Conservation (phyloP, 2,888 invertebrate species). For the Andrena chrysosceles region DNA sequence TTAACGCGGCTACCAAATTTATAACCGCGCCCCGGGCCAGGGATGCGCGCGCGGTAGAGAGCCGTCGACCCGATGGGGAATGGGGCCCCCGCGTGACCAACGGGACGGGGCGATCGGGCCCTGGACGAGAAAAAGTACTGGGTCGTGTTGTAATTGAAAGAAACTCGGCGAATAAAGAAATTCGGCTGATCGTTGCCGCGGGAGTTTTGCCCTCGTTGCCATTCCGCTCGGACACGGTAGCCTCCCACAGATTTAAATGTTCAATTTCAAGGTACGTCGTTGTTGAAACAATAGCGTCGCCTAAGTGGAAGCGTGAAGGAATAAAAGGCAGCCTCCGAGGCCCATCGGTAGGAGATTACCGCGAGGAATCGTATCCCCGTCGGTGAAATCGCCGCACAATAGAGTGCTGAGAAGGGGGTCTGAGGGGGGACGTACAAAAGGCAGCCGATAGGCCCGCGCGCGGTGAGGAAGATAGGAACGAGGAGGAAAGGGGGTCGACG, state of each 20-base stretch:
- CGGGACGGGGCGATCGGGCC: constrained; percentile 1
- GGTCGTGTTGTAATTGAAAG: constrained; percentile 57
- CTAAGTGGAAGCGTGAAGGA: background rate
- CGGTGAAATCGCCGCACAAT: constrained; percentile 8
- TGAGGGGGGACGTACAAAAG: background rate
- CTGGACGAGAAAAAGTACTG: constrained; percentile 3
- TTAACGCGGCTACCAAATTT: constrained; percentile 72
- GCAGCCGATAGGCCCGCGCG: background rate
- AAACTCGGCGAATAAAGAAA: constrained; percentile 40
- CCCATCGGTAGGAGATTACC: constrained; percentile 7
- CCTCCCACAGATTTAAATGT: background rate
- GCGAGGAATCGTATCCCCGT: background rate
- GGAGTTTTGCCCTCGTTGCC: background rate
- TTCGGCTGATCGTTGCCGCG: background rate
- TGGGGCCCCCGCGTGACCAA: background rate
- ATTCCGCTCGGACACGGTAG: background rate
- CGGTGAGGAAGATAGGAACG: background rate
- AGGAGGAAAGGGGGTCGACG: constrained; percentile 52
- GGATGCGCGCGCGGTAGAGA: constrained; percentile 55
- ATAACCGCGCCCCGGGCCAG: constrained; percentile 60
- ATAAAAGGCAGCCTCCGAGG: background rate
- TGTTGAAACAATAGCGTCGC: background rate
- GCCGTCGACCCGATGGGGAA: background rate
- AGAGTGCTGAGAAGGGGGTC: background rate
- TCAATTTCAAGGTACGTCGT: background rate